phyloP scores from a whole-genome alignment of 2,888 invertebrate genomes.

The Agrochola lychnidis region DNA sequence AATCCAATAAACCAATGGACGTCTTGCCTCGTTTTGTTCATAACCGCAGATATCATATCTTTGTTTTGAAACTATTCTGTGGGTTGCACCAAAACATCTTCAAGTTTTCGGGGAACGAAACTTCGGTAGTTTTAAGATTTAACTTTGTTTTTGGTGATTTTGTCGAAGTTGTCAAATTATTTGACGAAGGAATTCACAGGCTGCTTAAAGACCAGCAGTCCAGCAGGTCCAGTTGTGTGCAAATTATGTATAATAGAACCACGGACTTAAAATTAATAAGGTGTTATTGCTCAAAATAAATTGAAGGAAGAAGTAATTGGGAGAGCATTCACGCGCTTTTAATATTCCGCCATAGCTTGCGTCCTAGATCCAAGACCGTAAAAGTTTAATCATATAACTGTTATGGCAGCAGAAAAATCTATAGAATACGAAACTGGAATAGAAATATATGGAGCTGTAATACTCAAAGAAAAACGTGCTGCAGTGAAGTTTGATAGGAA shows the following conservation, averaged over 20 bases:
- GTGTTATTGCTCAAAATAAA: conserved; percentile 36
- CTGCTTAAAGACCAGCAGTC: conserved; percentile 5
- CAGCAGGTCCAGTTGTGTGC: not conserved
- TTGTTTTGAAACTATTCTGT: conserved; percentile 34
- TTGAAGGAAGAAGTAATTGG: conserved; percentile 20
- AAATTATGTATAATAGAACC: not conserved
- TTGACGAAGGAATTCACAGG: conserved; percentile 1
- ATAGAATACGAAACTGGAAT: conserved; percentile 47
- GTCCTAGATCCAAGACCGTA: conserved; percentile 53
- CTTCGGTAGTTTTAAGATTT: conserved; percentile 16
- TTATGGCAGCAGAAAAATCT: conserved; percentile 51
- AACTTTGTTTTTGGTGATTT: conserved; percentile 22
- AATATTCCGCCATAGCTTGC: conserved; percentile 50
- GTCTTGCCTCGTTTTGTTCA: conserved; percentile 45
- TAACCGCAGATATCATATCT: conserved; percentile 49
- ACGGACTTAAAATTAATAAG: not conserved
- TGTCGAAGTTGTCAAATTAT: not conserved
- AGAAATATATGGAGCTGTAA: conserved; percentile 46
- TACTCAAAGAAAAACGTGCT: conserved; percentile 44
- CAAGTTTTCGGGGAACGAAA: conserved; percentile 30
- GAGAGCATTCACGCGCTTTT: conserved; percentile 34
- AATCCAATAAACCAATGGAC: conserved; percentile 59
- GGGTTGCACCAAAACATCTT: conserved; percentile 35
- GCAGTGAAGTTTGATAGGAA: conserved; percentile 40
- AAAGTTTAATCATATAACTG: conserved; percentile 62